Evolutionary conservation across 2,888 invertebrate species (phyloP).

Genomic region (Lasioglossum malachurum): DNA sequence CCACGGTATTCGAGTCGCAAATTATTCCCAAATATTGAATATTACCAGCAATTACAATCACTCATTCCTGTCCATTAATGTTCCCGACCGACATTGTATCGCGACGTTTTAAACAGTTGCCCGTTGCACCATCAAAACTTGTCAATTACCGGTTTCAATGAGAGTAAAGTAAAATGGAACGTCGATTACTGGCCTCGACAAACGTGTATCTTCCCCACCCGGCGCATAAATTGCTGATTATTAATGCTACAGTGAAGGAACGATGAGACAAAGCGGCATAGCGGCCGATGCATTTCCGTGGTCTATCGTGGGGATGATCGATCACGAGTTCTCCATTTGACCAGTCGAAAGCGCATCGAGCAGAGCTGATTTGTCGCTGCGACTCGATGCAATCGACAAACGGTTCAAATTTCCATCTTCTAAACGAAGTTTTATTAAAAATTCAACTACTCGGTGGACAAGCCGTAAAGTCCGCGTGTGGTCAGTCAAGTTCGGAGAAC

Average conservation of each 20-base stretch:
- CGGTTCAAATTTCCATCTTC: background rate
- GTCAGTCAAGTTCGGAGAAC: background rate
- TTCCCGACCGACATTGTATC: background rate
- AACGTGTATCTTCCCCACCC: background rate
- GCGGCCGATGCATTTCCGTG: no score
- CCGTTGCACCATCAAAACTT: background rate
- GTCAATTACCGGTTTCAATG: constrained; percentile 10
- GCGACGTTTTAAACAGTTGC: constrained; percentile 14
- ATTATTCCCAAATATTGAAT: constrained; percentile 26
- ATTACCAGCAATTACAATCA: constrained; percentile 26
- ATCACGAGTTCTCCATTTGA: background rate
- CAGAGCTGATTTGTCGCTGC: background rate
- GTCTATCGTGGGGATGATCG: background rate
- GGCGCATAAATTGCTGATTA: constrained; percentile 1
- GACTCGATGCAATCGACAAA: background rate
- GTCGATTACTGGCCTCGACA: background rate
- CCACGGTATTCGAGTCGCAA: background rate
- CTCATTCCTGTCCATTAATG: background rate
- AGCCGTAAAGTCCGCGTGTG: background rate
- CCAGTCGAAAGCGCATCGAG: background rate
- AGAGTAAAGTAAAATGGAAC: constrained; percentile 9
- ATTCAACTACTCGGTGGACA: background rate
- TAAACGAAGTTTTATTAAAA: background rate
- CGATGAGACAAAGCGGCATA: background rate
- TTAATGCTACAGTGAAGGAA: background rate